Conservation (phyloP, 2,888 invertebrate genomes). For the Cremastobaeus sp. region DNA sequence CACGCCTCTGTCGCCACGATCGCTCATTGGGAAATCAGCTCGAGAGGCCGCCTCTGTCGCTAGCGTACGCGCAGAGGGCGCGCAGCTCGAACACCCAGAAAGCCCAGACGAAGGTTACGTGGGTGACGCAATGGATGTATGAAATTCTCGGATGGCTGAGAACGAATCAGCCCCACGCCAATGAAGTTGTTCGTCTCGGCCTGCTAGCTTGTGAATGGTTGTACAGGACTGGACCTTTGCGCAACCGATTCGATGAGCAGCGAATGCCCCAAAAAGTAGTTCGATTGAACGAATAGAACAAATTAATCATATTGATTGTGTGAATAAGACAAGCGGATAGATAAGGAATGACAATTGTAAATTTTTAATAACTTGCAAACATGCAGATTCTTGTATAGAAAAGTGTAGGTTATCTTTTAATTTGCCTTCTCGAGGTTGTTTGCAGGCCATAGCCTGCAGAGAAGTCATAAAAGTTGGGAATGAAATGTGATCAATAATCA, state of each 20-base stretch:
- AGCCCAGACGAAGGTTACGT: conserved; percentile 94
- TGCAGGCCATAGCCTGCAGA: too few relatives aligned
- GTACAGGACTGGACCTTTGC: conserved; percentile 5
- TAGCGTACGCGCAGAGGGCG: conserved; percentile 80
- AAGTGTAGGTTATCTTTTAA: too few relatives aligned
- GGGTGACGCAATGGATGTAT: conserved; percentile 82
- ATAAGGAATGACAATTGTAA: too few relatives aligned
- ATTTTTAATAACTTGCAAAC: too few relatives aligned
- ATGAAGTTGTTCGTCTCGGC: conserved; percentile 40
- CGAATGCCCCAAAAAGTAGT: conserved; percentile 14
- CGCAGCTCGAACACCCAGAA: conserved; percentile 81
- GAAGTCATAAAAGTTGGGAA: too few relatives aligned
- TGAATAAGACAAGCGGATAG: too few relatives aligned
- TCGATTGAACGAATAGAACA: too few relatives aligned
- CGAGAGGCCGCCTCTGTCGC: conserved; percentile 79
- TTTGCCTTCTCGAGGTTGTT: too few relatives aligned
- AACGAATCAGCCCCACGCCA: conserved; percentile 33
- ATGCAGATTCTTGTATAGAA: too few relatives aligned
- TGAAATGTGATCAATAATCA: too few relatives aligned
- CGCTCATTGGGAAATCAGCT: conserved; percentile 77
- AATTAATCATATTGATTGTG: too few relatives aligned
- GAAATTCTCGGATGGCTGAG: conserved; percentile 61
- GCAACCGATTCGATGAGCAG: too few relatives aligned
- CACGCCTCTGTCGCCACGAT: conserved; percentile 79
- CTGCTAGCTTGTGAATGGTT: conserved; percentile 25